phyloP scores from a whole-genome alignment of 2,113 vertebrate species.

The Nannospalax galili region DNA sequence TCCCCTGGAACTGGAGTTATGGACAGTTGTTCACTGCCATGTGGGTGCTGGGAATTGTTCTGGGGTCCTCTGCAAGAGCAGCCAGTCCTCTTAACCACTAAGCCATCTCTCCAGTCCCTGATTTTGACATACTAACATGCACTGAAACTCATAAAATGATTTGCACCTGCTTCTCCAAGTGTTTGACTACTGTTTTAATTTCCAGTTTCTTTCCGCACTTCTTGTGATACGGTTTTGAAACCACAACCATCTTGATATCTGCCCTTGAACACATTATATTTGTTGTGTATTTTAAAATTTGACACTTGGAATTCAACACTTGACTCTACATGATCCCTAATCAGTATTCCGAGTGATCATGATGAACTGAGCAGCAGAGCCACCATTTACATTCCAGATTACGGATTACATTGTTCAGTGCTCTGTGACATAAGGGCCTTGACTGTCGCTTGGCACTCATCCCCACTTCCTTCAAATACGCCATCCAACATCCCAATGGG shows the following conservation, averaged over 20 bases:
- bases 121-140: neutral
- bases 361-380: neutral
- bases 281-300: neutral
- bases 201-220: neutral
- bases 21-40: too few relatives aligned
- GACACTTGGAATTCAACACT: constrained; percentile 14
- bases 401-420: neutral
- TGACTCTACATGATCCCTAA: neutral
- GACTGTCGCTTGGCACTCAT: neutral
- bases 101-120: too few relatives aligned
- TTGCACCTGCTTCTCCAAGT: neutral
- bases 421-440: neutral
- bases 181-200: constrained; percentile 25
- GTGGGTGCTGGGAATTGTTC: too few relatives aligned
- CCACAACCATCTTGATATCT: neutral
- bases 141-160: neutral
- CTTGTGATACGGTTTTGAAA: neutral
- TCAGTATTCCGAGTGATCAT: neutral
- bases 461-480: neutral
- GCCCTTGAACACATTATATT: neutral
- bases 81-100: too few relatives aligned
- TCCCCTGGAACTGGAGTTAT: too few relatives aligned
- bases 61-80: too few relatives aligned
- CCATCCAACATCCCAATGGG: neutral
- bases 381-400: neutral